Evolutionary conservation across 1,140 invertebrate species (phyloP).

Genomic region (Drosophila sucinea): DNA sequence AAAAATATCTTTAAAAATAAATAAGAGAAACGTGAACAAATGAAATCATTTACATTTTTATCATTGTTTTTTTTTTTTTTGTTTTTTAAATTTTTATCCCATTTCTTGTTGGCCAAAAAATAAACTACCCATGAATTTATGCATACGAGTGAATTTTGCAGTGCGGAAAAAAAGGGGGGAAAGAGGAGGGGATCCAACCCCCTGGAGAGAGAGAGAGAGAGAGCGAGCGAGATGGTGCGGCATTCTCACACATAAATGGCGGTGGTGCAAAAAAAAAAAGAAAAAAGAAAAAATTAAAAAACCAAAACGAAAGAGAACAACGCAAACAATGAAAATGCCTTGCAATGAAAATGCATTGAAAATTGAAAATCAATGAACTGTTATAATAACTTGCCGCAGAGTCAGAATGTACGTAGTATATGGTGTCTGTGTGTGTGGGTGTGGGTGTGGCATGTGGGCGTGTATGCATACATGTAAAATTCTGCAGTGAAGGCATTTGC

Average conservation of each 20-base stretch:
- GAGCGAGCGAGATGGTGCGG: neutral
- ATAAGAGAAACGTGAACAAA: constrained; percentile 30
- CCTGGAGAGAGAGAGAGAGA: too few species aligned
- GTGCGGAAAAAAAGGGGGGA: constrained; percentile 35
- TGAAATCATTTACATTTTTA: constrained; percentile 57
- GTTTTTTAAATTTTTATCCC: constrained; percentile 11
- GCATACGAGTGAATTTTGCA: constrained; percentile 58
- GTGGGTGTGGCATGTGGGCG: constrained; percentile 36
- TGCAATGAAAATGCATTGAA: constrained; percentile 69
- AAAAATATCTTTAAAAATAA: neutral
- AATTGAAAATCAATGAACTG: constrained; percentile 81
- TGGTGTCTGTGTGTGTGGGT: constrained; percentile 32
- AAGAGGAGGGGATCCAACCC: neutral
- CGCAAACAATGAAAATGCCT: constrained; percentile 71
- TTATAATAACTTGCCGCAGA: constrained; percentile 79
- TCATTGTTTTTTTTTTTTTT: constrained; percentile 3
- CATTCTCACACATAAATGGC: neutral
- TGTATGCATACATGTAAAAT: constrained; percentile 14
- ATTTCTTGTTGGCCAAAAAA: constrained; percentile 46
- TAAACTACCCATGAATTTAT: constrained; percentile 68
- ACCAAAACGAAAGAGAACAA: constrained; percentile 17
- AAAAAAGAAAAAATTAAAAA: constrained; percentile 11
- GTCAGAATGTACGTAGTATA: constrained; percentile 46
- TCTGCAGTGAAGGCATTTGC: constrained; percentile 31
- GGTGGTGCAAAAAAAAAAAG: neutral